Conservation (phyloP, 2,113 vertebrate species). For the Progne subis region DNA sequence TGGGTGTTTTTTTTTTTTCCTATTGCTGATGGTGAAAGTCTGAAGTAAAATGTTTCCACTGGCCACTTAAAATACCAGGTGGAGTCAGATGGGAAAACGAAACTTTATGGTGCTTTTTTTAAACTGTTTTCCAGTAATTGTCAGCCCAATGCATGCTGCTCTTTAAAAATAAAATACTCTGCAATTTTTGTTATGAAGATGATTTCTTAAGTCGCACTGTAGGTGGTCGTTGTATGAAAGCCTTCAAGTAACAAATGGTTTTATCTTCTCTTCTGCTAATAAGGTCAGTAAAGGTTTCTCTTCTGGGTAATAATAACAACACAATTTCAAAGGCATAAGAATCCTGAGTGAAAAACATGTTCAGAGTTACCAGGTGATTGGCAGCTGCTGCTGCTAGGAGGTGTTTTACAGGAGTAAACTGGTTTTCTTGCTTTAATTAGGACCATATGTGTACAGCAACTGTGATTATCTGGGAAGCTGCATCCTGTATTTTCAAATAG, state of each 20-base stretch:
- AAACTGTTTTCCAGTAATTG: not conserved
- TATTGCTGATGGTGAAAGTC: not conserved
- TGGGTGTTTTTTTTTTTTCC: not conserved
- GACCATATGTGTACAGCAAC: not conserved
- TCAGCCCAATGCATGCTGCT: not conserved
- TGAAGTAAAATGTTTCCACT: not conserved
- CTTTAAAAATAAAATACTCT: not conserved
- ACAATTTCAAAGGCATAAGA: not conserved
- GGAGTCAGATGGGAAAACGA: not conserved
- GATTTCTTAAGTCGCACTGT: not conserved
- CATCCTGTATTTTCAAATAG: not conserved
- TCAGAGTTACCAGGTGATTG: not conserved
- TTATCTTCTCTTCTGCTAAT: not conserved
- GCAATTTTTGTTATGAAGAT: not conserved
- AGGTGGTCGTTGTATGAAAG: not conserved
- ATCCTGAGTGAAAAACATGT: not conserved
- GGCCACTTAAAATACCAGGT: not conserved
- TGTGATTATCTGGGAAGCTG: not conserved
- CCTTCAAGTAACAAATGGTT: not conserved
- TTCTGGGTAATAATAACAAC: not conserved
- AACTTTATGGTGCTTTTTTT: not conserved
- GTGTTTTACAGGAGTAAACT: not conserved
- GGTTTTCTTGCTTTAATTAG: conserved; percentile 13
- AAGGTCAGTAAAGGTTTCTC: not conserved
- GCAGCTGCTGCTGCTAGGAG: not conserved